phyloP scores from a whole-genome alignment of 2,113 vertebrate species.

The Solenodon paradoxus region DNA sequence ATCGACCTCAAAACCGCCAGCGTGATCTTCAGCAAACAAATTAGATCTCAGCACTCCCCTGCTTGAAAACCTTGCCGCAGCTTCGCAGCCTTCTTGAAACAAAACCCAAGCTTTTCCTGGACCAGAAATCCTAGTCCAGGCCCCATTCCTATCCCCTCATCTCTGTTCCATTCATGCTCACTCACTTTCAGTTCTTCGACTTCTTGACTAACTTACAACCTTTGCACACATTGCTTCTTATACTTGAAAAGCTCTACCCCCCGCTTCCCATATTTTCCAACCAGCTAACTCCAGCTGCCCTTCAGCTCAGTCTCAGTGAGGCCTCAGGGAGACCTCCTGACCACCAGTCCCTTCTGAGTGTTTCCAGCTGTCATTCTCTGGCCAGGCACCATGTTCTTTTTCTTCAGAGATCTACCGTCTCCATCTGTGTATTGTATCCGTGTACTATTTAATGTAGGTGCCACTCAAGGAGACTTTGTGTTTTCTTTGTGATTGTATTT shows the following conservation, averaged over 20 bases:
- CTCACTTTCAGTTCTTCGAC: neutral
- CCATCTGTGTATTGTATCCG: too few relatives aligned
- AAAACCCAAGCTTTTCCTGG: neutral
- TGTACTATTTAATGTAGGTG: neutral
- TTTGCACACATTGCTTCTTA: neutral
- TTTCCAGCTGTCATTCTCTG: neutral
- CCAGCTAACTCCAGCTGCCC: neutral
- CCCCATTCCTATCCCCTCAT: neutral
- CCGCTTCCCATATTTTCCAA: neutral
- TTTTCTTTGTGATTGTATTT: neutral
- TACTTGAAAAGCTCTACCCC: neutral
- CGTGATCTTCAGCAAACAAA: neutral
- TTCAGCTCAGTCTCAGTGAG: neutral
- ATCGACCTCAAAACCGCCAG: neutral
- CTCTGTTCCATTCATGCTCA: neutral
- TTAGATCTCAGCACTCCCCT: neutral
- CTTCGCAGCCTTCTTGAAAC: neutral
- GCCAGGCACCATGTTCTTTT: neutral
- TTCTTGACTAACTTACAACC: neutral
- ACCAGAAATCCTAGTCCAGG: neutral
- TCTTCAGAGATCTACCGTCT: neutral
- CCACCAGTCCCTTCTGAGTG: neutral
- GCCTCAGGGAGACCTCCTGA: neutral
- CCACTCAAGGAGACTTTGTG: neutral
- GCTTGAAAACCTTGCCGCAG: neutral